Evolutionary conservation across 2,113 vertebrate genomes (phyloP), one percentile per base, ranked within the genome.

Genomic region (Ursus arctos): DNA sequence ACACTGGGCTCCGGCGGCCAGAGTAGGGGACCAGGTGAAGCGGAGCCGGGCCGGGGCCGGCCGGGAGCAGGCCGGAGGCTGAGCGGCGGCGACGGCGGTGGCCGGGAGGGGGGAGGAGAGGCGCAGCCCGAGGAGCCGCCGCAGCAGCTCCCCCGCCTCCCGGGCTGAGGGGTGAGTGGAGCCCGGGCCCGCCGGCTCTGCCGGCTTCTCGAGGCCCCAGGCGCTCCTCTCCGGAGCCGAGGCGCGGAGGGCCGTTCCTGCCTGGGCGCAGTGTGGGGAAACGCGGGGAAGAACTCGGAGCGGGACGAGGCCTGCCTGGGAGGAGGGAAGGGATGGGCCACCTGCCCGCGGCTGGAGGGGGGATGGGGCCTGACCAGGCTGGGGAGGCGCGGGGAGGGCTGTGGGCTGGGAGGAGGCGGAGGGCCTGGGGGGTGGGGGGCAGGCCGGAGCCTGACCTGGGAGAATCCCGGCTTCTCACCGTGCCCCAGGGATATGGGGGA

Each of bases 141-240:
- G 90, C 95, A 24, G 95, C 95, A 83, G 98, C 97, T 84, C 87
- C 97, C 95, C 96, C 96, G 96, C 97, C 98, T 97, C 98, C 97
- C 92, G 69, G 97, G 97, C 96, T 79, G 95, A 95, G 94, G 96
- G 98, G 98, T 98, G 98, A 98, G 98, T 98, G 96, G 77, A 85
- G 94, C 94, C 90, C 40, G 31, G 91, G 97, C 86, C 94, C 28
- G 87, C 87, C 36, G 84, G 90, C 82, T 43, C 57, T 26, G 63
- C 65, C 16, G n/a, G 71, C 40, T 7, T 49, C 65, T 72, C 31
- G 82, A 57, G 94, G 91, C 95, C 91, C 69, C 19, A 43, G 67
- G 91, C 26, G 24, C 59, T 77, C 65, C 76, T 22, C 94, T 26
- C 59, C 4, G 72, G 67, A n/a, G 65, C 61, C 14, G n/a, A 33